These are phyloP conservation scores for Pocota personata DNA, from an alignment of 2,888 invertebrate genomes.

Conservation along the genomic window DNA sequence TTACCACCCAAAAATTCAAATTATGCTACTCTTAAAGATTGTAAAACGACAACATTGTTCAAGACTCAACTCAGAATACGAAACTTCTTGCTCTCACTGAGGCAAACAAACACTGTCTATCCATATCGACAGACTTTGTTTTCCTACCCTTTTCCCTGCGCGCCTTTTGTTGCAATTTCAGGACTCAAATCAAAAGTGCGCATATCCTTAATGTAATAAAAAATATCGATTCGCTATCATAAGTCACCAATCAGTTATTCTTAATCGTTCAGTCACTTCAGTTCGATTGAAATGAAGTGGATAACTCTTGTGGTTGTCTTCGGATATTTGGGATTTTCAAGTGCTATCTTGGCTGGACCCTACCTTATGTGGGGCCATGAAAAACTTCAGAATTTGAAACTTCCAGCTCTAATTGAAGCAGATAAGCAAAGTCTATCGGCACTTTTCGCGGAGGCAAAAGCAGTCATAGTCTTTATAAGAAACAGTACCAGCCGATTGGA, in stretches of 20 bases:
- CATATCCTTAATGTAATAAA: background rate
- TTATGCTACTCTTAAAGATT: too few relatives aligned
- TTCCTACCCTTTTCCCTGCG: background rate
- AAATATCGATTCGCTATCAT: background rate
- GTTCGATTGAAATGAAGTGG: constrained; percentile 19
- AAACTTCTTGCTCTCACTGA: too few relatives aligned
- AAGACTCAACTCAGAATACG: too few relatives aligned
- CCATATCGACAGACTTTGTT: too few relatives aligned
- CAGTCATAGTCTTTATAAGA: constrained; percentile 85
- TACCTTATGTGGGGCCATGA: constrained; percentile 85
- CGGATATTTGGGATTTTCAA: constrained; percentile 75
- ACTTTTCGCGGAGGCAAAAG: constrained; percentile 84
- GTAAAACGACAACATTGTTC: too few relatives aligned
- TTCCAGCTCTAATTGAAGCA: constrained; percentile 84
- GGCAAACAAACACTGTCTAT: too few relatives aligned
- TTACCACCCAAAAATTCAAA: too few relatives aligned
- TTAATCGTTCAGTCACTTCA: background rate
- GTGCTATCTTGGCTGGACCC: constrained; percentile 85
- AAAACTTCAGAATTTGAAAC: constrained; percentile 82
- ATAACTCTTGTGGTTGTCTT: constrained; percentile 57
- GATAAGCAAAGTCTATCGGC: constrained; percentile 84
- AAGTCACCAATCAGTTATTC: background rate
- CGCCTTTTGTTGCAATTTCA: background rate
- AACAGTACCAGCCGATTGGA: constrained; percentile 84
- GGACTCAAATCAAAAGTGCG: background rate